phyloP scores from a whole-genome alignment of 1,140 invertebrate species.

The Neuroterus valhalla region DNA sequence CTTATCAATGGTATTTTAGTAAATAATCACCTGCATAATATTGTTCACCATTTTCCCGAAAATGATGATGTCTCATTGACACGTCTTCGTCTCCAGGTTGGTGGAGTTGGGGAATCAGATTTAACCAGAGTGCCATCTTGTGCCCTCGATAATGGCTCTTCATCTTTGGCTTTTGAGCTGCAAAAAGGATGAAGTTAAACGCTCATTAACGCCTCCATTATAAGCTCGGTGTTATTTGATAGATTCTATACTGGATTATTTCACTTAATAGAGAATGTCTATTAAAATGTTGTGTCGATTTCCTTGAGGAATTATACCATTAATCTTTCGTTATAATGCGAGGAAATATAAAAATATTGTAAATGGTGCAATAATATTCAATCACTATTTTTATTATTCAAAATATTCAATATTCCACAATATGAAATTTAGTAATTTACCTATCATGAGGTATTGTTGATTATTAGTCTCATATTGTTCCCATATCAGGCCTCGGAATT shows the following conservation, averaged over 20 bases:
- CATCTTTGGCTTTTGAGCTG: slow-evolving; percentile 83
- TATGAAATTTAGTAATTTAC: slow-evolving; percentile 69
- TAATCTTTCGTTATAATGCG: not conserved
- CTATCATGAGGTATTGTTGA: slow-evolving; percentile 85
- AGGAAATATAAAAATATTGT: slow-evolving; percentile 1
- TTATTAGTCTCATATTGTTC: slow-evolving; percentile 82
- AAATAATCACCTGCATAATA: slow-evolving; percentile 80
- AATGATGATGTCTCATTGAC: slow-evolving; percentile 86
- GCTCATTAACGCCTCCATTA: slow-evolving; percentile 8
- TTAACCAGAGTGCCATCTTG: slow-evolving; percentile 94
- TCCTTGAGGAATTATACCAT: not conserved
- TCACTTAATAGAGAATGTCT: not conserved
- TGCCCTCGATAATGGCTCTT: slow-evolving; percentile 91
- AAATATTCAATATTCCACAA: not conserved
- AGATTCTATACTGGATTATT: not conserved
- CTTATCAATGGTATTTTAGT: too few relatives aligned
- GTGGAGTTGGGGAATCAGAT: slow-evolving; percentile 91
- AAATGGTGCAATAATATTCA: too few relatives aligned
- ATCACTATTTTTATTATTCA: too few relatives aligned
- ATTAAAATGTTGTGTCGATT: not conserved
- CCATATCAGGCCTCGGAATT: slow-evolving; percentile 79
- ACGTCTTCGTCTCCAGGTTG: slow-evolving; percentile 84
- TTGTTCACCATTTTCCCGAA: slow-evolving; percentile 82
- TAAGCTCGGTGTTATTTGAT: not conserved
- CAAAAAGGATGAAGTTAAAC: slow-evolving; percentile 52